A percentile compares a stretch with the other conserved stretches of the same genome.
Conservation (phyloP, 2,797 vertebrate genomes). For the Esox masquinongy region DNA sequence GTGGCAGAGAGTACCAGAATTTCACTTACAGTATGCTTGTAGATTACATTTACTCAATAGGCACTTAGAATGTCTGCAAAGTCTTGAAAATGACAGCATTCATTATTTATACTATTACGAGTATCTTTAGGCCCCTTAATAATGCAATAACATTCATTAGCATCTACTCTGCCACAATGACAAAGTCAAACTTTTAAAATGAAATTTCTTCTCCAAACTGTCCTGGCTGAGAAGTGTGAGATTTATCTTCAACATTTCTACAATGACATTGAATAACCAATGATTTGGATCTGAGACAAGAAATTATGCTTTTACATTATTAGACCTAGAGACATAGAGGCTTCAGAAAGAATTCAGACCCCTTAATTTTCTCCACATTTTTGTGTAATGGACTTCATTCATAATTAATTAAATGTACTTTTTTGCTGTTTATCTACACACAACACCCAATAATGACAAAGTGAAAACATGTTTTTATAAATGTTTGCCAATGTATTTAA, state of each 20-base stretch:
- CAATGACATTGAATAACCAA: not conserved
- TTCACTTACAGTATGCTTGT: not conserved
- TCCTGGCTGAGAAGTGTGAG: not conserved
- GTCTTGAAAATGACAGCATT: slow-evolving; percentile 8
- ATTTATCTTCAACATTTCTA: not conserved
- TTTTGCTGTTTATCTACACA: too few species aligned
- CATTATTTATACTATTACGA: slow-evolving; percentile 16
- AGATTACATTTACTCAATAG: slow-evolving; percentile 14
- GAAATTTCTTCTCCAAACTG: not conserved
- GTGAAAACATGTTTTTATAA: too few species aligned
- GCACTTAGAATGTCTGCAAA: slow-evolving; percentile 12
- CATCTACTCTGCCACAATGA: not conserved
- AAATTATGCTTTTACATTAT: not conserved
- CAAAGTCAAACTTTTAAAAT: not conserved
- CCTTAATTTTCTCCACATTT: too few species aligned
- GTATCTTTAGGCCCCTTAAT: slow-evolving; percentile 4
- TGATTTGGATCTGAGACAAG: slow-evolving; percentile 7
- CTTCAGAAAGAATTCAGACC: too few species aligned
- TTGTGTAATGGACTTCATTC: too few species aligned
- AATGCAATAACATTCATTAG: slow-evolving; percentile 13
- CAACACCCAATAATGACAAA: too few species aligned
- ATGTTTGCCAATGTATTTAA: too few species aligned
- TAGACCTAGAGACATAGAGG: too few species aligned
- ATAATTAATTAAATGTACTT: too few species aligned
- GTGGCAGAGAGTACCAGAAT: not conserved